Percentiles rank a stretch among this genome's conserved stretches.
These are phyloP conservation scores for Dichetophora obliterata DNA, from an alignment of 2,888 invertebrate species.

Conservation along the genomic window DNA sequence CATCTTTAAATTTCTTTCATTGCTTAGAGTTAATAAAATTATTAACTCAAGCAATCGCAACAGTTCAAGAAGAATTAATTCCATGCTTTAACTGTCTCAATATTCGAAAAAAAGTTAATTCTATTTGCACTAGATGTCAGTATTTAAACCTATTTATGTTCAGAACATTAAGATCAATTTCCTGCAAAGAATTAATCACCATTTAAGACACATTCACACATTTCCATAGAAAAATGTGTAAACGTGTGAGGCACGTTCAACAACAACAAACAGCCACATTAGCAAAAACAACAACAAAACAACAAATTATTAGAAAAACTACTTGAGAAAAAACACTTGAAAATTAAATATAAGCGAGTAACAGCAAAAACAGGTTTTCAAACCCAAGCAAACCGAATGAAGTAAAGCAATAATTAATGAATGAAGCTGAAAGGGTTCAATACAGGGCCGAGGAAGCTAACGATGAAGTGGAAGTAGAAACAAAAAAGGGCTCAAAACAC, in stretches of 20 bases:
- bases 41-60: neutral
- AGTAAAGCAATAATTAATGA: conserved; percentile 38
- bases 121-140: conserved; percentile 36
- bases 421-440: conserved; percentile 24
- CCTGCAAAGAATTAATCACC: conserved; percentile 20
- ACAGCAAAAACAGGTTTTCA: neutral
- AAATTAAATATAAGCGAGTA: conserved; percentile 5
- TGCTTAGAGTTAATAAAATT: no score
- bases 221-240: conserved; percentile 15
- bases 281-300: neutral
- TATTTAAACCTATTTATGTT: neutral
- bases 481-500: neutral
- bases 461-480: neutral
- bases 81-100: conserved; percentile 40
- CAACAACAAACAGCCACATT: neutral
- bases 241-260: conserved; percentile 18
- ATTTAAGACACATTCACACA: conserved; percentile 37
- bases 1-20: neutral
- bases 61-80: neutral
- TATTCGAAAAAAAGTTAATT: conserved; percentile 40
- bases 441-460: neutral
- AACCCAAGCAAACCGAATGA: neutral
- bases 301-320: neutral
- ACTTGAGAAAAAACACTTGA: neutral
- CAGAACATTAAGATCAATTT: conserved; percentile 19